Evolutionary conservation across 2,888 invertebrate species (phyloP).

Genomic region (Graphium colonna): DNA sequence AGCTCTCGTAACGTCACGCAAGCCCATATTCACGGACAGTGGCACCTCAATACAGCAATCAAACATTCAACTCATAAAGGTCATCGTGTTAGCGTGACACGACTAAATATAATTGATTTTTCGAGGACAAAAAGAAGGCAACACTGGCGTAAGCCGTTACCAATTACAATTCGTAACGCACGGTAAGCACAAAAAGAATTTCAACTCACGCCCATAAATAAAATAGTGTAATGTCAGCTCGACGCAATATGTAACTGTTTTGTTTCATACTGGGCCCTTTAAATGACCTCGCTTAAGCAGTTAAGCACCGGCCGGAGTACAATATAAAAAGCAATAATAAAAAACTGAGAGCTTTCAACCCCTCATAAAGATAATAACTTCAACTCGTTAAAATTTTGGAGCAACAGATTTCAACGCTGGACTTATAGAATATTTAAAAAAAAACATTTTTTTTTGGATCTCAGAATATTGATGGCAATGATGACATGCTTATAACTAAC

Average conservation of each 20-base stretch:
- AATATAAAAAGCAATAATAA: slow-evolving; percentile 65
- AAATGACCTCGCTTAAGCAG: slow-evolving; percentile 48
- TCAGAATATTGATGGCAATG: no score
- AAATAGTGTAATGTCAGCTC: slow-evolving; percentile 38
- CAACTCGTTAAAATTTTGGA: slow-evolving; percentile 26
- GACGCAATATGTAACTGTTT: slow-evolving; percentile 42
- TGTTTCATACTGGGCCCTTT: slow-evolving; percentile 43
- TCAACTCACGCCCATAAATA: slow-evolving; percentile 35
- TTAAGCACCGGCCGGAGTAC: slow-evolving; percentile 51
- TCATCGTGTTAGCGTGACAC: slow-evolving; percentile 35
- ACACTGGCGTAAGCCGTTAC: slow-evolving; percentile 30
- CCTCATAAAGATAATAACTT: slow-evolving; percentile 73
- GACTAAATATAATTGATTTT: slow-evolving; percentile 41
- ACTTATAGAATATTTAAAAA: no score
- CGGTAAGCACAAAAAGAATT: slow-evolving; percentile 38
- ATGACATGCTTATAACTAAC: no score
- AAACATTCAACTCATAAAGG: slow-evolving; percentile 28
- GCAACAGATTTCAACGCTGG: no score
- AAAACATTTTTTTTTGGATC: no score
- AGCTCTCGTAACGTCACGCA: slow-evolving; percentile 17
- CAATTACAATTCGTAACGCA: slow-evolving; percentile 42
- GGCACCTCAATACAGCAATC: slow-evolving; percentile 1
- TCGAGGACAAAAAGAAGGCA: slow-evolving; percentile 25
- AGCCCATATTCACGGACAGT: slow-evolving; percentile 20
- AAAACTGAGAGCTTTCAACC: slow-evolving; percentile 69